Evolutionary conservation across 37 sponge, comb jelly and placozoan genomes (phyloP), one percentile per base, ranked within the genome.

Genomic region (Petrosia ficiformis): DNA sequence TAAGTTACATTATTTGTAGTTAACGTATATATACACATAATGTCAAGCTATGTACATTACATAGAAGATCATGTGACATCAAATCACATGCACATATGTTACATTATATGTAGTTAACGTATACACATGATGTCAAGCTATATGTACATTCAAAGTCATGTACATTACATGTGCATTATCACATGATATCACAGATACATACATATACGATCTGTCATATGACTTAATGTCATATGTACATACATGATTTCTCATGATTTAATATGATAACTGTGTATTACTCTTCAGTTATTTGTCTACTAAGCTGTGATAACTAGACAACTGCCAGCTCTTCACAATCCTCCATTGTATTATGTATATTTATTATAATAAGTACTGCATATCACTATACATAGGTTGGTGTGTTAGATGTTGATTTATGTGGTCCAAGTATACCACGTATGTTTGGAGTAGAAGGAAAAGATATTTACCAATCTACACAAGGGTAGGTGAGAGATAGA

Each of bases 401-500:
- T 57, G 80, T 98, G 21, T 66, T 98, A 71, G 99, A 98, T 73
- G 86, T 98, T 71, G 99, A 98, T 67, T 80, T 98, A 8, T 98
- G 99, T 88, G 99, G 99, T 30, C 99, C 99, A 10, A 88, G 89
- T 57, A 82, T 98, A 4, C 94, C 99, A 0, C 87, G 90, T 72
- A 64, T 98, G 68, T 86, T 95, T 89, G 96, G 96, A 25, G 71
- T 82, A 31, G 91, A 87, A 28, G 94, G 87, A 28, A 86, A 98
- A 65, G 83, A 88, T 68, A 89, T 98, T 21, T 94, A 98, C 65
- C 91, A 93, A 72, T 93, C 96, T 77, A 84, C 87, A 31, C 95
- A 95, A 29, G 94, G 98, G 98, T 95, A 93, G 22, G 95, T 90
- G 21, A n/a, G n/a, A n/a, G n/a, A n/a, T n/a, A n/a, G n/a, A n/a